Evolutionary conservation across 2,888 invertebrate genomes (phyloP).

Genomic region (Celastrina argiolus): DNA sequence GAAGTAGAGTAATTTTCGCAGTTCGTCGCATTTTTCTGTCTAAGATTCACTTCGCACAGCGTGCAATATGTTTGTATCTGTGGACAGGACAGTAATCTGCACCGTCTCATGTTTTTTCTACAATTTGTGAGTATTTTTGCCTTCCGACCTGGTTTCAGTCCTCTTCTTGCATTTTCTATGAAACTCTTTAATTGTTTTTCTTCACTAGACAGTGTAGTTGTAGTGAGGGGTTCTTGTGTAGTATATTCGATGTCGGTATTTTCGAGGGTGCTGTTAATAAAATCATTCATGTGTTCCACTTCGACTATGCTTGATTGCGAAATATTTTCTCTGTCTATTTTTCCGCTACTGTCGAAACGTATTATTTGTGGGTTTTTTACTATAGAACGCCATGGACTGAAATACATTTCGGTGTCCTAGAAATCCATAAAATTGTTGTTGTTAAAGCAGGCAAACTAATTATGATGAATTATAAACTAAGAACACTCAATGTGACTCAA

Average conservation of each 20-base stretch:
- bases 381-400: constrained; percentile 51
- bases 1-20: constrained; percentile 3
- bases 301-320: constrained; percentile 10
- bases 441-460: too few relatives aligned
- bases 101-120: constrained; percentile 38
- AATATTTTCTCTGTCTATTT: constrained; percentile 35
- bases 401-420: constrained; percentile 41
- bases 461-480: too few relatives aligned
- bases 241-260: not conserved
- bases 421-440: constrained; percentile 25
- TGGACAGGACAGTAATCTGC: constrained; percentile 47
- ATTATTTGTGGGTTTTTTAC: constrained; percentile 41
- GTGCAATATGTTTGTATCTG: constrained; percentile 18
- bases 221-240: not conserved
- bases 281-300: not conserved
- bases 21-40: not conserved
- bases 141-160: constrained; percentile 28
- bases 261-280: not conserved
- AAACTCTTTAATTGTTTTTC: not conserved
- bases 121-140: constrained; percentile 52
- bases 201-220: not conserved
- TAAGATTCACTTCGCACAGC: not conserved
- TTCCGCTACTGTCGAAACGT: constrained; percentile 44
- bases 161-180: constrained; percentile 7
- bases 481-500: too few relatives aligned